A percentile compares a stretch with the other conserved stretches of the same genome.
These are phyloP conservation scores for Rhamphomyia laevipes DNA, from an alignment of 2,888 invertebrate genomes.

Conservation along the genomic window DNA sequence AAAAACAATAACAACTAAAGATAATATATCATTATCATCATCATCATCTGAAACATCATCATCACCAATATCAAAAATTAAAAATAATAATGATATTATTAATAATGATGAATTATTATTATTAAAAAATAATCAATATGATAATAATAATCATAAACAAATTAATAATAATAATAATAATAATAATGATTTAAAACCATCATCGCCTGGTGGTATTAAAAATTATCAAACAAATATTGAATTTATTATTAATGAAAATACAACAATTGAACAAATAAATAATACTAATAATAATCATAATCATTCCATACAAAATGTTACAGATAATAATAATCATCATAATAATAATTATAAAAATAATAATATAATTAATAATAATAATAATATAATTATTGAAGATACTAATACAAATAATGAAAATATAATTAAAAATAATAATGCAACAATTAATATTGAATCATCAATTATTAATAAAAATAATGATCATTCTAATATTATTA, in stretches of 20 bases:
- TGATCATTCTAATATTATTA: neutral
- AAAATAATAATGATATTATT: neutral
- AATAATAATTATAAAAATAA: constrained; percentile 9
- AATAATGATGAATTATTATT: neutral
- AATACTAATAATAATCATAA: neutral
- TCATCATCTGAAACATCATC: neutral
- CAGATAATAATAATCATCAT: neutral
- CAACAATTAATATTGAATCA: neutral
- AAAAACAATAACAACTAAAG: constrained; percentile 3
- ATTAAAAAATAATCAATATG: neutral
- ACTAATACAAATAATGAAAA: constrained; percentile 22
- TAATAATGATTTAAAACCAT: neutral
- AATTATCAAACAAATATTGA: no score
- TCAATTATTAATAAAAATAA: constrained; percentile 3
- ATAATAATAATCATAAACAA: neutral
- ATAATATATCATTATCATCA: neutral
- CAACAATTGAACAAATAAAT: neutral
- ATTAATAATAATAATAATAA: neutral
- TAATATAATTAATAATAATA: neutral
- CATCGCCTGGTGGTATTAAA: constrained; percentile 3
- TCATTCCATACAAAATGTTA: no score
- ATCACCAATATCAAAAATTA: neutral
- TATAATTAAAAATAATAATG: constrained; percentile 14
- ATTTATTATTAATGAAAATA: neutral
- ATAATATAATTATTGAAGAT: constrained; percentile 9